These are phyloP conservation scores for Montipora sp. DNA, from an alignment of 64 coral and sea anemone genomes.

Conservation along the genomic window DNA sequence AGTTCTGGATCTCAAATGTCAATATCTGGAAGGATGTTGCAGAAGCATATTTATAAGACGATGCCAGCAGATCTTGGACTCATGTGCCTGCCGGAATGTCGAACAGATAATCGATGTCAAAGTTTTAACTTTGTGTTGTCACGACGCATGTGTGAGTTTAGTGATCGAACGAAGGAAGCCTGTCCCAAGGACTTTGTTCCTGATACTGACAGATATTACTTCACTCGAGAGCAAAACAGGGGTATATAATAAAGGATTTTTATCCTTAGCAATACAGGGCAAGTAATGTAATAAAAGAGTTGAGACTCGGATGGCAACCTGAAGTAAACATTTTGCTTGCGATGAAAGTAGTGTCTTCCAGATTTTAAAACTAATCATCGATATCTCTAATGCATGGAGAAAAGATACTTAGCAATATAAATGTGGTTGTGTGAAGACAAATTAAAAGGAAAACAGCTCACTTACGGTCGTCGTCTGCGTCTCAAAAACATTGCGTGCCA, in stretches of 20 bases:
- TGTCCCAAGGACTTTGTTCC: background rate
- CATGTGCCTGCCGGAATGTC: background rate
- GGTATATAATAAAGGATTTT: background rate
- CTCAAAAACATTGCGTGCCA: too few relatives aligned
- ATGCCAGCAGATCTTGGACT: background rate
- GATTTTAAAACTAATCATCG: too few relatives aligned
- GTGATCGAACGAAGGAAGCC: conserved; percentile 2
- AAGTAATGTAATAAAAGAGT: too few relatives aligned
- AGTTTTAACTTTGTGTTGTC: background rate
- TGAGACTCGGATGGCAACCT: too few relatives aligned
- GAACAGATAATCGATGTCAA: background rate
- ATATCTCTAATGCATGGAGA: too few relatives aligned
- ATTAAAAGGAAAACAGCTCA: too few relatives aligned
- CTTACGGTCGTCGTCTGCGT: too few relatives aligned
- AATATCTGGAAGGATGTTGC: background rate
- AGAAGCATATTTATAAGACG: background rate
- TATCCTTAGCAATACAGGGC: too few relatives aligned
- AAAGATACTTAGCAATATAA: too few relatives aligned
- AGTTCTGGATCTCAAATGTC: background rate
- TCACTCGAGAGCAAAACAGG: background rate
- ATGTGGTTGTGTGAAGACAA: too few relatives aligned
- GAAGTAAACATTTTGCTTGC: too few relatives aligned
- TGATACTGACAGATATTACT: background rate
- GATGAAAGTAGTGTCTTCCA: too few relatives aligned
- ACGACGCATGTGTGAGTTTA: background rate